phyloP scores from a whole-genome alignment of 2,113 vertebrate genomes.

The Hippopotamus amphibius region DNA sequence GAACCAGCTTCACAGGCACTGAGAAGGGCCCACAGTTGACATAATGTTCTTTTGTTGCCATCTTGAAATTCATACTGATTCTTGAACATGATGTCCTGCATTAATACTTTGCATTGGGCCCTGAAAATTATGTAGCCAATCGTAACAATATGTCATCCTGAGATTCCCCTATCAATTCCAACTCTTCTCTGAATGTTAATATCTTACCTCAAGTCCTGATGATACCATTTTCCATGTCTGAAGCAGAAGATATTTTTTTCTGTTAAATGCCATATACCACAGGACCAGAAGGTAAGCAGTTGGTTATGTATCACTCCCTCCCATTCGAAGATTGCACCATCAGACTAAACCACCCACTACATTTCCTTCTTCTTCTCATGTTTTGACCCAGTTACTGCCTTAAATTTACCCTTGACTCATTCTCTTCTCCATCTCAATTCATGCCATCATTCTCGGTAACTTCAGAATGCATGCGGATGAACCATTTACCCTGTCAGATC shows the following conservation, averaged over 20 bases:
- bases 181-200: not conserved
- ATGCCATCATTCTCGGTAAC: not conserved
- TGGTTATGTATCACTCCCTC: not conserved
- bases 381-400: not conserved
- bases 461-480: not conserved
- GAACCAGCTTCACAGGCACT: not conserved
- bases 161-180: not conserved
- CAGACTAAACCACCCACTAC: not conserved
- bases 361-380: not conserved
- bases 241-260: not conserved
- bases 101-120: not conserved
- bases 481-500: not conserved
- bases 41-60: not conserved
- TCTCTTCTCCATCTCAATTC: not conserved
- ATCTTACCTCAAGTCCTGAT: not conserved
- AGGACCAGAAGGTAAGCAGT: not conserved
- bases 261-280: rapidly evolving
- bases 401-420: not conserved
- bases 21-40: not conserved
- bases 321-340: not conserved
- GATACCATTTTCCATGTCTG: not conserved
- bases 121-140: not conserved
- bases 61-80: not conserved
- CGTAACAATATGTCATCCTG: not conserved
- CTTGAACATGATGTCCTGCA: not conserved